Conservation (phyloP, 1,140 invertebrate species). For the Drosophila sechellia region DNA sequence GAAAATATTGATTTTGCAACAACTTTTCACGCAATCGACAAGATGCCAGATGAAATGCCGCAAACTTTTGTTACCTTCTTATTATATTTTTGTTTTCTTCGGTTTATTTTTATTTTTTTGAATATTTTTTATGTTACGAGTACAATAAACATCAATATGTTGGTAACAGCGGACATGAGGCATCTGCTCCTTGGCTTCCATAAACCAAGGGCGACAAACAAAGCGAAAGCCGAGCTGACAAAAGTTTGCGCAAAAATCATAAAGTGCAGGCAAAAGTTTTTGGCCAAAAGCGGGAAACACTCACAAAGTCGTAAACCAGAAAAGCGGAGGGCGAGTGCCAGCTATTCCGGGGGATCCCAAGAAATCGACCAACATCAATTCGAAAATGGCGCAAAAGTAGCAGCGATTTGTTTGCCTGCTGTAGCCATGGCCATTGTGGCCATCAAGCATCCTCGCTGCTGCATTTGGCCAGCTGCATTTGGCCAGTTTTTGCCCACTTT, state of each 20-base stretch:
- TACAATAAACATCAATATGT: slow-evolving; percentile 58
- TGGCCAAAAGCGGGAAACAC: slow-evolving; percentile 31
- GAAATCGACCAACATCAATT: slow-evolving; percentile 64
- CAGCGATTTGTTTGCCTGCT: slow-evolving; percentile 48
- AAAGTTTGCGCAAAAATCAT: slow-evolving; percentile 63
- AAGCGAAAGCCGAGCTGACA: slow-evolving; percentile 45
- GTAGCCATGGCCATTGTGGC: slow-evolving; percentile 29
- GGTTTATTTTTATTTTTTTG: slow-evolving; percentile 31
- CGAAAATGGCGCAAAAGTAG: slow-evolving; percentile 52
- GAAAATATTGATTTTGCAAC: slow-evolving; percentile 36
- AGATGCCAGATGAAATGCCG: slow-evolving; percentile 34
- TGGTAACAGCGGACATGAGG: slow-evolving; percentile 32
- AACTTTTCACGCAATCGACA: slow-evolving; percentile 53
- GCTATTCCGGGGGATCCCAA: slow-evolving; percentile 6
- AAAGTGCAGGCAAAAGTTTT: slow-evolving; percentile 59
- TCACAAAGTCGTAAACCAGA: slow-evolving; percentile 52
- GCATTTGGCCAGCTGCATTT: slow-evolving; percentile 20
- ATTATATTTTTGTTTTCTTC: slow-evolving; percentile 38
- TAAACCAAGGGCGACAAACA: slow-evolving; percentile 47
- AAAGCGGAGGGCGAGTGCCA: slow-evolving; percentile 3
- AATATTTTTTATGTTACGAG: slow-evolving; percentile 39
- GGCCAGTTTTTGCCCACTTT: slow-evolving; percentile 50
- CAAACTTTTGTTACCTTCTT: slow-evolving; percentile 53
- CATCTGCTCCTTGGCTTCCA: slow-evolving; percentile 32
- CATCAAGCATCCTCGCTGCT: slow-evolving; percentile 28